Conservation (phyloP, 2,888 invertebrate genomes). For the Aplocera efformata region DNA sequence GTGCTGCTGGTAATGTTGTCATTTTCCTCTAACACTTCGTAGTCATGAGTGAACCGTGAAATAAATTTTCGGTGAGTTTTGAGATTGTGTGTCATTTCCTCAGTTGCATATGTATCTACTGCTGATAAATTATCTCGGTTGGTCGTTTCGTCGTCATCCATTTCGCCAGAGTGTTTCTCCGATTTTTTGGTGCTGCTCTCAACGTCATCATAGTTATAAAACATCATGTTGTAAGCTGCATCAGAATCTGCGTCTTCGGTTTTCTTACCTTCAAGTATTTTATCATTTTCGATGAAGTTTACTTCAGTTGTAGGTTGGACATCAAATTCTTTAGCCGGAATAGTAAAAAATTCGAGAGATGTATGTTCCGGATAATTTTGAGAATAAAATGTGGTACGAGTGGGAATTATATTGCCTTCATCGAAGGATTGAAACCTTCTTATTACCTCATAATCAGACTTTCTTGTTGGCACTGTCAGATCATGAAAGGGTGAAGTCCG, state of each 20-base stretch:
- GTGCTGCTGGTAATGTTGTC: slow-evolving; percentile 2
- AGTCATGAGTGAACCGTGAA: not conserved
- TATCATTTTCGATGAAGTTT: slow-evolving; percentile 19
- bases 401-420: slow-evolving; percentile 25
- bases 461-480: slow-evolving; percentile 37
- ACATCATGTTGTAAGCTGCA: slow-evolving; percentile 46
- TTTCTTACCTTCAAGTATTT: slow-evolving; percentile 22
- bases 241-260: slow-evolving; percentile 41
- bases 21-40: slow-evolving; percentile 9
- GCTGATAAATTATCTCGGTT: not conserved
- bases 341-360: slow-evolving; percentile 15
- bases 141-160: slow-evolving; percentile 34
- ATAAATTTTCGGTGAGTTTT: no score
- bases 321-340: slow-evolving; percentile 24
- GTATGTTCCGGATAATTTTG: slow-evolving; percentile 29
- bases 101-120: not conserved
- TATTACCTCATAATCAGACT: slow-evolving; percentile 21
- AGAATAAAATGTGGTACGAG: slow-evolving; percentile 24
- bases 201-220: slow-evolving; percentile 48
- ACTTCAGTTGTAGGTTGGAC: slow-evolving; percentile 15
- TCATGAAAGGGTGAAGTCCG: slow-evolving; percentile 36
- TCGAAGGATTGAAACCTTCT: slow-evolving; percentile 32
- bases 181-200: slow-evolving; percentile 30
- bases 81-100: no score
- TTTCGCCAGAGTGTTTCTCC: slow-evolving; percentile 29